Base-by-base conservation (phyloP, 1,140 invertebrate species). In the Octopus sinensis region DNA sequence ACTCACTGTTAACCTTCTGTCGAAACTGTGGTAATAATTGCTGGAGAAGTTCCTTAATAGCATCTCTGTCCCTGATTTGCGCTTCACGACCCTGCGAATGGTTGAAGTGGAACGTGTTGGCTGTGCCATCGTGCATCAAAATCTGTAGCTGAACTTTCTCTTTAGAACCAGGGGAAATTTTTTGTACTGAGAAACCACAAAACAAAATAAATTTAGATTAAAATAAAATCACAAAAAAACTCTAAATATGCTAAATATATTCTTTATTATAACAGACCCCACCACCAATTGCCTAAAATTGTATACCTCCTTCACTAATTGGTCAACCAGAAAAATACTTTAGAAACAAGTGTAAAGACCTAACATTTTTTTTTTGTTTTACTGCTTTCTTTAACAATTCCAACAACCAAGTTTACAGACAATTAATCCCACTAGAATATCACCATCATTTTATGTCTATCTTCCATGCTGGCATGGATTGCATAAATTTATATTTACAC, bases 101-200 rank as follows among this genome's bases (percentile, higher is more conserved):
- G 71, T 96, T 95, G 92, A 99, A 99, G 89, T 99, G 98, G 92
- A 99, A 99, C 54, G 97, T 99, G 3, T 96, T 97, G 30, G 96
- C 96, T 75, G 95, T 94, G 52, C 96, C 95, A 92, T 97, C 96
- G 88, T 98, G 95, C 83, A 99, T 91, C 56, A 99, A 96, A 12
- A 99, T 93, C 93, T 99, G 98, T n/a, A 99, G 92, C 91, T 99
- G 98, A 80, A 99, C 96, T 92, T 99, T 99, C 51, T 96, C 94
- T 92, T 99, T 99, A 10, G 96, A 96, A 88, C 97, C 97, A 0
- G 98, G 97, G 78, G 97, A 99, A 86, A 99, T 99, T 92, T 99
- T 98, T 93, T 99, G 98, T 82, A 95, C 97, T 98, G 90, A 79
- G 79, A 83, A 81, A 76, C 30, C 30, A 43, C 30, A 43, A 43